Evolutionary conservation across 2,113 vertebrate genomes (phyloP).

Genomic region (Enhydra lutris): DNA sequence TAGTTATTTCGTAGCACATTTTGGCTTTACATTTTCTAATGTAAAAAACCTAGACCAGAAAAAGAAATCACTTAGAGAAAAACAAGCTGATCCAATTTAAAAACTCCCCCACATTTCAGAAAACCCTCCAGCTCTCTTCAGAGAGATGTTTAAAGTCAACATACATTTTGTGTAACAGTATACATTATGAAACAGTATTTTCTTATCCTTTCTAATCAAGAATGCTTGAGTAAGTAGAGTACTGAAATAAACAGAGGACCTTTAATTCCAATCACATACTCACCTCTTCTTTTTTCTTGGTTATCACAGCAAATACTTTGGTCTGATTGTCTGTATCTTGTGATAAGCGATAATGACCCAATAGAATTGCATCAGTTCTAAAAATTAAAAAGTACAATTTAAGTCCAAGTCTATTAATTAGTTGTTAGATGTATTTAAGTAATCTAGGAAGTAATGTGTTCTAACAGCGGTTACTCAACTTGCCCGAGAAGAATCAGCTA

Average conservation of each 20-base stretch:
- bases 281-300: conserved; percentile 97
- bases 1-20: background rate
- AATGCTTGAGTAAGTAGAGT: background rate
- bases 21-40: background rate
- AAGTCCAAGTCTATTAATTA: background rate
- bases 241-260: background rate
- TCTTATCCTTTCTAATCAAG: background rate
- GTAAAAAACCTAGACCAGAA: background rate
- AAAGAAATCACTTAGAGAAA: background rate
- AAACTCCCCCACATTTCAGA: background rate
- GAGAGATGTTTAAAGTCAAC: background rate
- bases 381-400: conserved; percentile 51
- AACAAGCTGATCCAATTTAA: background rate
- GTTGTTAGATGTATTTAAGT: background rate
- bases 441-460: background rate
- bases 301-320: conserved; percentile 99
- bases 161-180: background rate
- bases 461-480: background rate
- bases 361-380: conserved; percentile 94
- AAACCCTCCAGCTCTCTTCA: background rate
- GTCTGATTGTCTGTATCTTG: conserved; percentile 99
- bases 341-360: conserved; percentile 97
- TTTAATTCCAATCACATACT: conserved; percentile 41
- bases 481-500: background rate
- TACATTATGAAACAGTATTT: background rate